Evolutionary conservation across 1,140 invertebrate genomes (phyloP).

Genomic region (Heliconius hewitsoni): DNA sequence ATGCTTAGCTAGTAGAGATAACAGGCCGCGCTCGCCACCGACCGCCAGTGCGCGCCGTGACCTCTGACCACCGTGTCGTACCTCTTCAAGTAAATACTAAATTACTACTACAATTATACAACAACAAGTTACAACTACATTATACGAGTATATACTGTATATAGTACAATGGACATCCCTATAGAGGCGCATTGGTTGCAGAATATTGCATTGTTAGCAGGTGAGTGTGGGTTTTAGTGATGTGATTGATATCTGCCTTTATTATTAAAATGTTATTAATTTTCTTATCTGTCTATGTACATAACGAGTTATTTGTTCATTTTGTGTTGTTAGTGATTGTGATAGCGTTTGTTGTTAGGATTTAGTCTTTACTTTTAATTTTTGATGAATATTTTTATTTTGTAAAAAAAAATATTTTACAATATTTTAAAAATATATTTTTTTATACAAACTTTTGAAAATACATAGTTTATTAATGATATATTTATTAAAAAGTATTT

Average conservation of each 20-base stretch:
- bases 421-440: too few relatives aligned
- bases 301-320: neutral
- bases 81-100: neutral
- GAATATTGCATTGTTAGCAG: conserved; percentile 59
- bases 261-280: neutral
- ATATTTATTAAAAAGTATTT: too few relatives aligned
- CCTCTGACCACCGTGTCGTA: conserved; percentile 66
- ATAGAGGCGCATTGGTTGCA: conserved; percentile 53
- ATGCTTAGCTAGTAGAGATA: conserved; percentile 61
- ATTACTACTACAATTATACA: neutral
- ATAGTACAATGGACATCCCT: conserved; percentile 47
- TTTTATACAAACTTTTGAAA: too few relatives aligned
- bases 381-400: too few relatives aligned
- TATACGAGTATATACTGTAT: neutral
- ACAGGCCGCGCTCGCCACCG: conserved; percentile 41
- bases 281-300: neutral
- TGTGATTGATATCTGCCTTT: neutral
- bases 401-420: too few relatives aligned
- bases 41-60: conserved; percentile 59
- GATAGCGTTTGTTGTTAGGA: neutral
- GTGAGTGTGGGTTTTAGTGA: conserved; percentile 32
- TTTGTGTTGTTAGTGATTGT: neutral
- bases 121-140: neutral
- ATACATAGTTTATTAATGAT: too few relatives aligned
- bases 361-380: neutral